Evolutionary conservation across 2,888 invertebrate species (phyloP).

Genomic region (Omphaloscelis lunosa): DNA sequence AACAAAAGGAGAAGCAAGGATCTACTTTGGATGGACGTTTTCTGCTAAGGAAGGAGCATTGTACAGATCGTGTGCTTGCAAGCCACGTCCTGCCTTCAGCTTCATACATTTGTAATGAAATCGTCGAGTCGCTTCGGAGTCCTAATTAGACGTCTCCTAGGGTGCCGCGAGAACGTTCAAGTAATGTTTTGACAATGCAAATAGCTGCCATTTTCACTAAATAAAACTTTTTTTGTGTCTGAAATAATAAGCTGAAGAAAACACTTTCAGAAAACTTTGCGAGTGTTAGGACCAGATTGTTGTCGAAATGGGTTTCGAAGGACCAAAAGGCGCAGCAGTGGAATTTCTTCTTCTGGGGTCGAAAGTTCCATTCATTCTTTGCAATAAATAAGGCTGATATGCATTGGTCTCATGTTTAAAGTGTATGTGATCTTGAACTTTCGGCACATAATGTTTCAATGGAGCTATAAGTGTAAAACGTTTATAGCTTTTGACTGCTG

Average conservation of each 20-base stretch:
- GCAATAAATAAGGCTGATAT: background rate
- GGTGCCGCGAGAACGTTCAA: slow-evolving; percentile 59
- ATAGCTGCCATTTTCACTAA: slow-evolving; percentile 52
- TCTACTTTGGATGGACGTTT: slow-evolving; percentile 77
- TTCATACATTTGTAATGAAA: slow-evolving; percentile 88
- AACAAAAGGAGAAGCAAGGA: slow-evolving; percentile 74
- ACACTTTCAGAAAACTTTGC: slow-evolving; percentile 32
- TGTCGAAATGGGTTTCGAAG: slow-evolving; percentile 25
- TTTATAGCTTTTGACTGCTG: slow-evolving; percentile 26
- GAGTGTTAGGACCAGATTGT: slow-evolving; percentile 36
- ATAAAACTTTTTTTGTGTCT: slow-evolving; percentile 46
- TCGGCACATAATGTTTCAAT: slow-evolving; percentile 35
- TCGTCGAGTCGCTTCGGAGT: slow-evolving; percentile 76
- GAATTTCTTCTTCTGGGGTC: background rate
- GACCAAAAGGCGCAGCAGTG: background rate
- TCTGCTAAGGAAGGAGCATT: slow-evolving; percentile 82
- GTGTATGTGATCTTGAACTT: background rate
- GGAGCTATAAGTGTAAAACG: slow-evolving; percentile 20
- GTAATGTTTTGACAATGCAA: slow-evolving; percentile 61
- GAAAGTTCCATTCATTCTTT: background rate
- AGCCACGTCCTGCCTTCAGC: slow-evolving; percentile 80
- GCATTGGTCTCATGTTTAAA: background rate
- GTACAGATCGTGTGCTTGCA: slow-evolving; percentile 85
- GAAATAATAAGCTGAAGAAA: slow-evolving; percentile 31
- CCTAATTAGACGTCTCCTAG: slow-evolving; percentile 82